These are phyloP conservation scores for Formicarius rufipectus DNA, from an alignment of 2,113 vertebrate genomes.

Conservation along the genomic window DNA sequence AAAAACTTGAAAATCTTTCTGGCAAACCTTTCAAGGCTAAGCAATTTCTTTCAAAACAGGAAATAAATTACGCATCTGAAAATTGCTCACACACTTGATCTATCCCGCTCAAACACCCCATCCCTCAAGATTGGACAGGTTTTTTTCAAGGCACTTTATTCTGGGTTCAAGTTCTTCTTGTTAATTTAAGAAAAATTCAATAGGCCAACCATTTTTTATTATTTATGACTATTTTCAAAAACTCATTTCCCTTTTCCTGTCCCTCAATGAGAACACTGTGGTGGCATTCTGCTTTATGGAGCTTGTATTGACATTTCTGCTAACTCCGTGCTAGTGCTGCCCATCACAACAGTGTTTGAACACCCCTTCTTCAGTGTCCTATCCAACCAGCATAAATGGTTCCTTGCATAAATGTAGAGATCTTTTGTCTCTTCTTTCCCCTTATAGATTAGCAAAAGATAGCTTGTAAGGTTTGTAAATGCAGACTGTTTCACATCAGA, in stretches of 20 bases:
- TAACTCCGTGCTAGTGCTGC: not conserved
- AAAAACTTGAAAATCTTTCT: conserved; percentile 53
- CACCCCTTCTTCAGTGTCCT: not conserved
- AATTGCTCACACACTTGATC: conserved; percentile 30
- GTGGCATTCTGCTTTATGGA: conserved; percentile 27
- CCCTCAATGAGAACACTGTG: not conserved
- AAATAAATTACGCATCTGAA: conserved; percentile 44
- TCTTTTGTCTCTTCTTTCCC: not conserved
- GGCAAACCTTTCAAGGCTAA: conserved; percentile 64
- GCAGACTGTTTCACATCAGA: not conserved
- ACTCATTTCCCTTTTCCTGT: conserved; percentile 28
- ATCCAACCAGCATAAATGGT: not conserved
- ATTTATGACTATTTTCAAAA: conserved; percentile 62
- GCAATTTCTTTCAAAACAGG: conserved; percentile 53
- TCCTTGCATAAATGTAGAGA: not conserved
- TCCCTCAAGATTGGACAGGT: not conserved
- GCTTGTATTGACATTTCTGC: conserved; percentile 23
- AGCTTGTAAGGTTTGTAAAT: not conserved
- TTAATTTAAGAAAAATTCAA: conserved; percentile 60
- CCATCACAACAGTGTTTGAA: not conserved
- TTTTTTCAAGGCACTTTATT: conserved; percentile 22
- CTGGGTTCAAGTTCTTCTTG: not conserved
- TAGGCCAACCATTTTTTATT: conserved; percentile 48
- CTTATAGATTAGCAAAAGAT: not conserved
- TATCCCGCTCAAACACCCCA: conserved; percentile 6